phyloP scores from a whole-genome alignment of 2,888 invertebrate species.

The Parascotia fuliginaria region DNA sequence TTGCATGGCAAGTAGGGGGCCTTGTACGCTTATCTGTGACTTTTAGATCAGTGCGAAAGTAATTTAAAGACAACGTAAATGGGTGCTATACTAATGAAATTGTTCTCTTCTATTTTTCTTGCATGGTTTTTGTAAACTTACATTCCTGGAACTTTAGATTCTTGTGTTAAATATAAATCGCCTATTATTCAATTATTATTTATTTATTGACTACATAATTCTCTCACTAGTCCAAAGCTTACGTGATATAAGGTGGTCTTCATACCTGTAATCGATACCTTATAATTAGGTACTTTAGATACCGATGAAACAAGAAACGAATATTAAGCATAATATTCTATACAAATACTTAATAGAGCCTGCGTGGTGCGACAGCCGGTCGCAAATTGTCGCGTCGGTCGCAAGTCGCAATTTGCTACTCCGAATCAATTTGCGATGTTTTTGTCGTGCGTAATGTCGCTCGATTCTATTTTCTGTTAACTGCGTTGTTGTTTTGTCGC shows the following conservation, averaged over 20 bases:
- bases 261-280: too few species aligned
- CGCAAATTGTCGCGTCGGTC: conserved; percentile 47
- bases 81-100: conserved; percentile 4
- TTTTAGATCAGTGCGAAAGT: conserved; percentile 14
- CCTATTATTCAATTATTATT: too few species aligned
- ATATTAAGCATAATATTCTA: conserved; percentile 5
- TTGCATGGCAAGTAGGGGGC: conserved; percentile 9
- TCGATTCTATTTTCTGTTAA: conserved; percentile 67
- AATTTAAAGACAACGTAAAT: conserved; percentile 1
- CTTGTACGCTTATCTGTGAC: conserved; percentile 10
- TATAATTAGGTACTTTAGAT: too few species aligned
- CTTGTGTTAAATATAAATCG: neutral
- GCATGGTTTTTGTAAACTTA: neutral
- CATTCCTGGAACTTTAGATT: neutral
- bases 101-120: neutral
- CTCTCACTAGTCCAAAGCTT: too few species aligned
- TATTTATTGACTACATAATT: too few species aligned
- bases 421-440: conserved; percentile 80
- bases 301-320: too few species aligned
- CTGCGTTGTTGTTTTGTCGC: conserved; percentile 41
- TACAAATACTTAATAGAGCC: conserved; percentile 41
- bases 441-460: conserved; percentile 74
- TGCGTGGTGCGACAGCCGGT: conserved; percentile 35
- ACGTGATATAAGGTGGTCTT: too few species aligned
- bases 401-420: conserved; percentile 74